Evolutionary conservation across 2,797 vertebrate genomes (phyloP).

Genomic region (Dendrocincla tyrannina): DNA sequence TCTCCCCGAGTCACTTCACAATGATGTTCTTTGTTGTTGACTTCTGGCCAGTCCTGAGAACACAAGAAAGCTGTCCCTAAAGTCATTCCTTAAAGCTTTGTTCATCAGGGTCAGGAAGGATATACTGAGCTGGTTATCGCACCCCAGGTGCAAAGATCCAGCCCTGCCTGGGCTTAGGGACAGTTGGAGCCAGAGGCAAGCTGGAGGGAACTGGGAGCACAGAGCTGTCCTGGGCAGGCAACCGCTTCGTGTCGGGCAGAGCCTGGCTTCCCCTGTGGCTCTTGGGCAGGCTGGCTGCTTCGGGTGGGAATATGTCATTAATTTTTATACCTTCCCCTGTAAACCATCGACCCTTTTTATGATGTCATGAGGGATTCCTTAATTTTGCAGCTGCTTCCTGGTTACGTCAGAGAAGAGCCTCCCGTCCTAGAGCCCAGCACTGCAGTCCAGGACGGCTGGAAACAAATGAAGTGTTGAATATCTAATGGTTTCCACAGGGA

Average conservation of each 20-base stretch:
- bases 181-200: background rate
- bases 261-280: conserved; percentile 45
- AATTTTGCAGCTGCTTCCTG: conserved; percentile 87
- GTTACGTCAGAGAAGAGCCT: conserved; percentile 83
- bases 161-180: background rate
- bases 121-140: background rate
- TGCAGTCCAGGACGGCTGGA: conserved; percentile 72
- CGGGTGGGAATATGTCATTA: conserved; percentile 79
- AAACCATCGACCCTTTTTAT: conserved; percentile 81
- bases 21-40: background rate
- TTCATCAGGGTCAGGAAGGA: background rate
- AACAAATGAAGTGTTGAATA: conserved; percentile 85
- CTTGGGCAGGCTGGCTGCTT: conserved; percentile 47
- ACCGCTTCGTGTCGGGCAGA: background rate
- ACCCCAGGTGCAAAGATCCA: conserved; percentile 9
- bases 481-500: conserved; percentile 84
- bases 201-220: background rate
- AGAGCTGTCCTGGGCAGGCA: background rate
- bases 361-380: conserved; percentile 86
- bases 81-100: background rate
- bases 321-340: conserved; percentile 83
- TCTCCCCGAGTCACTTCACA: background rate
- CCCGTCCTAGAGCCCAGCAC: conserved; percentile 70
- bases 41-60: background rate
- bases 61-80: background rate